These are phyloP conservation scores for Heteromyza rotundicornis DNA, from an alignment of 2,888 invertebrate species.

Conservation along the genomic window DNA sequence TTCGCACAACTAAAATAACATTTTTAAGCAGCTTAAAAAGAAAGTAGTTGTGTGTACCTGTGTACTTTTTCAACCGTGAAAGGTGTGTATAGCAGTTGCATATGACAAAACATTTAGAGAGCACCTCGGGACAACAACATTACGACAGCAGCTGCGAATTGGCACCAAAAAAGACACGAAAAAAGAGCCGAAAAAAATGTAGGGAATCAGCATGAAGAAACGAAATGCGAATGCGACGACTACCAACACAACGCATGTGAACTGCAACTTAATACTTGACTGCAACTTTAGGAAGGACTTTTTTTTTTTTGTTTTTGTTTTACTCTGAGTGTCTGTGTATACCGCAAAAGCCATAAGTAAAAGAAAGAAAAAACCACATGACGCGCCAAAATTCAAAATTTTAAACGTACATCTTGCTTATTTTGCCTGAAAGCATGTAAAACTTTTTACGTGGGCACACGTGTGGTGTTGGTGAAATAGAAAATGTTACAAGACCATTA, in stretches of 20 bases:
- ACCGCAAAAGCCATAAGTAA: neutral
- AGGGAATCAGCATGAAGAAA: neutral
- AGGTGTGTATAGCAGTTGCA: neutral
- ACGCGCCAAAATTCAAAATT: conserved; percentile 6
- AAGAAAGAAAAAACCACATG: conserved; percentile 2
- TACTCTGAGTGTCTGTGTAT: neutral
- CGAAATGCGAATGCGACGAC: too few relatives aligned
- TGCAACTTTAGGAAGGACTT: neutral
- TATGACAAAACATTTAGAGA: conserved; percentile 12
- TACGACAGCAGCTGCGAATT: neutral
- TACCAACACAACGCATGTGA: neutral
- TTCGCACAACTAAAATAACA: conserved; percentile 27
- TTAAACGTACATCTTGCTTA: neutral
- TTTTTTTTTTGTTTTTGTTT: neutral
- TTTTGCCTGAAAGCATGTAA: neutral
- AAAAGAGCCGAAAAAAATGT: neutral
- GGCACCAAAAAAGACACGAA: neutral
- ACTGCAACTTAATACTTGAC: conserved; percentile 4
- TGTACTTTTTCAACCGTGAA: too few relatives aligned
- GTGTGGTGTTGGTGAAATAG: neutral
- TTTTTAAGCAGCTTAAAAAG: neutral
- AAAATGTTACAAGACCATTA: too few relatives aligned
- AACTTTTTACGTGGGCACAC: too few relatives aligned
- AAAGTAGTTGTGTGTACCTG: too few relatives aligned
- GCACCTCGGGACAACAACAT: neutral